Percentiles rank a stretch among this genome's conserved stretches.
Conservation (phyloP, 2,888 invertebrate genomes). For the Agrochola lota region DNA sequence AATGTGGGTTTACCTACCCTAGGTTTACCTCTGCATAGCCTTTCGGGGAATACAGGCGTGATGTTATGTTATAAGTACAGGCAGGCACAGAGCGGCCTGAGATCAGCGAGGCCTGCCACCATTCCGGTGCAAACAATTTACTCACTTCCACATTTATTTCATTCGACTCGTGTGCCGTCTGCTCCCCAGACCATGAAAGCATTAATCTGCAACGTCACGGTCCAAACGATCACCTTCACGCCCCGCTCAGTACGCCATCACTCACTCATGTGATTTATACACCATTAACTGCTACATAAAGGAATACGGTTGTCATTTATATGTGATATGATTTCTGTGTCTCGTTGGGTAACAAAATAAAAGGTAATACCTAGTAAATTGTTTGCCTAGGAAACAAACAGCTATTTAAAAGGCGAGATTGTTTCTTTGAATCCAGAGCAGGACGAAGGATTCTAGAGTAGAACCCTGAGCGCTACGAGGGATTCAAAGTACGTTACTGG, state of each 20-base stretch:
- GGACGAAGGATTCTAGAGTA: too few species aligned
- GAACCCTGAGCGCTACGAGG: too few species aligned
- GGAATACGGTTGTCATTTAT: constrained; percentile 8
- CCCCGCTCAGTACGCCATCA: constrained; percentile 1
- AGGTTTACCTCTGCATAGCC: too few species aligned
- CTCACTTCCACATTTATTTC: background rate
- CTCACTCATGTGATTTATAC: constrained; percentile 16
- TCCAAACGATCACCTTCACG: constrained; percentile 13
- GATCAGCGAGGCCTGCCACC: background rate
- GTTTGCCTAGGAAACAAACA: too few species aligned
- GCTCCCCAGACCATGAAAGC: constrained; percentile 20
- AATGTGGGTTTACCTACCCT: too few species aligned
- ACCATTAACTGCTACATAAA: constrained; percentile 15
- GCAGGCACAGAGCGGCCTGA: too few species aligned
- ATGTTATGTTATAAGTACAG: too few species aligned
- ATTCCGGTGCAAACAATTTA: background rate
- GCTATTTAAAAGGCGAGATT: too few species aligned
- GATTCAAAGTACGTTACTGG: too few species aligned
- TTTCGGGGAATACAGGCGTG: too few species aligned
- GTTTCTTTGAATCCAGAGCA: too few species aligned
- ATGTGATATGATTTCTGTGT: background rate
- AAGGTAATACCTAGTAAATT: too few species aligned
- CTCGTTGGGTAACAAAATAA: background rate
- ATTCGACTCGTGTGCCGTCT: background rate
- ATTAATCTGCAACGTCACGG: constrained; percentile 32